These are phyloP conservation scores for Thecophora atra DNA, from an alignment of 2,888 invertebrate genomes.

Conservation along the genomic window DNA sequence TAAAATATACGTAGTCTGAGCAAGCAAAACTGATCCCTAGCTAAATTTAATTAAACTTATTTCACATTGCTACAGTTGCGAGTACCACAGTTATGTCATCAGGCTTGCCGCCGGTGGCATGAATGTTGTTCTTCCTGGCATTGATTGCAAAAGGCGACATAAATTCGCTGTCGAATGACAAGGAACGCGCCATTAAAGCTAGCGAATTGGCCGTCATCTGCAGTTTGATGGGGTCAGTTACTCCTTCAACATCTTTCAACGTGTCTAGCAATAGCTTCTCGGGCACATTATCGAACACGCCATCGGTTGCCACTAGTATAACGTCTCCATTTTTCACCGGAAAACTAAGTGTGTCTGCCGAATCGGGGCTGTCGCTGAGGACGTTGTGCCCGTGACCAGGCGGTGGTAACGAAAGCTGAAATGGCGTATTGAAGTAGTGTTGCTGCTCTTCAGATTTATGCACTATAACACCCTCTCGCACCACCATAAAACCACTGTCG, in stretches of 20 bases:
- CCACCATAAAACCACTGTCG: constrained; percentile 97
- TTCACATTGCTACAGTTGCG: constrained; percentile 85
- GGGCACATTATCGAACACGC: constrained; percentile 98
- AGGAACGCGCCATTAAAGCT: constrained; percentile 92
- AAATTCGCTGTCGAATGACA: constrained; percentile 94
- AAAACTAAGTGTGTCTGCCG: constrained; percentile 89
- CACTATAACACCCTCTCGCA: constrained; percentile 85
- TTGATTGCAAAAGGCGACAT: constrained; percentile 95
- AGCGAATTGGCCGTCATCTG: constrained; percentile 94
- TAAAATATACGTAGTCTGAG: constrained; percentile 28
- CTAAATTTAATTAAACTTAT: constrained; percentile 42
- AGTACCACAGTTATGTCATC: constrained; percentile 98
- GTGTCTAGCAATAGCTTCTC: constrained; percentile 89
- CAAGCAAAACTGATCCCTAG: constrained; percentile 31
- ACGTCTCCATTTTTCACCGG: constrained; percentile 90
- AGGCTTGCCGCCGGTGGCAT: constrained; percentile 95
- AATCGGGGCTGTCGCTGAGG: constrained; percentile 92
- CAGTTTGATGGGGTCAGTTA: constrained; percentile 77
- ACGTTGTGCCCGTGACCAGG: constrained; percentile 88
- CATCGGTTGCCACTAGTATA: constrained; percentile 95
- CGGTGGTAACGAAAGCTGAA: constrained; percentile 94
- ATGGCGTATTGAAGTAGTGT: constrained; percentile 99
- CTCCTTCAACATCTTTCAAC: constrained; percentile 79
- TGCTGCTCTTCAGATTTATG: constrained; percentile 96
- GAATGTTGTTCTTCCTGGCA: constrained; percentile 92